Percentiles rank a stretch among this genome's conserved stretches.
phyloP scores from a whole-genome alignment of 2,888 invertebrate species.

The Drosophila fulvimacula region DNA sequence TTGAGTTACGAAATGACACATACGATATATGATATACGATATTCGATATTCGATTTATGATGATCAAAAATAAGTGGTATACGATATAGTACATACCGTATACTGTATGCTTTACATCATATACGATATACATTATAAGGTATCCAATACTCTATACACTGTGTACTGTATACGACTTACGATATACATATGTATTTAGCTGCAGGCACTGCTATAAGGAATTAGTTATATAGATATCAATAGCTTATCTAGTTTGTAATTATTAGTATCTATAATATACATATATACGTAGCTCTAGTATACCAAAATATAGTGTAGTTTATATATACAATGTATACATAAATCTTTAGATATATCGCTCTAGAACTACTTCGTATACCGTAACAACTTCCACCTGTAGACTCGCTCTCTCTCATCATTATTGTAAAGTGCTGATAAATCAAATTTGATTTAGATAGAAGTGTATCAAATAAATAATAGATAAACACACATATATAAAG shows the following conservation, averaged over 20 bases:
- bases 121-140: not conserved
- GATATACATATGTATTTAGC: not conserved
- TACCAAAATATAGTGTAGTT: slow-evolving; percentile 4
- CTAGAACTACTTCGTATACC: slow-evolving; percentile 25
- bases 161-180: not conserved
- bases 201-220: slow-evolving; percentile 22
- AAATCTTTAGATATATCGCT: slow-evolving; percentile 21
- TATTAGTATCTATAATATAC: slow-evolving; percentile 19
- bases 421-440: slow-evolving; percentile 33
- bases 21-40: not conserved
- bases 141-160: not conserved
- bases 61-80: too few relatives aligned
- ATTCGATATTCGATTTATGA: not conserved
- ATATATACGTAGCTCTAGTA: slow-evolving; percentile 15
- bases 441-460: slow-evolving; percentile 32
- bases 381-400: slow-evolving; percentile 4
- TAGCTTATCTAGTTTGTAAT: slow-evolving; percentile 23
- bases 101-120: not conserved
- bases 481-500: not conserved
- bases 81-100: not conserved
- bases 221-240: slow-evolving; percentile 16
- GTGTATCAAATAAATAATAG: slow-evolving; percentile 15
- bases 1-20: too few relatives aligned
- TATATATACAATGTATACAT: slow-evolving; percentile 12
- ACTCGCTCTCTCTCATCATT: slow-evolving; percentile 41